Evolutionary conservation across 2,797 vertebrate species (phyloP).

Genomic region (Alcedo atthis): DNA sequence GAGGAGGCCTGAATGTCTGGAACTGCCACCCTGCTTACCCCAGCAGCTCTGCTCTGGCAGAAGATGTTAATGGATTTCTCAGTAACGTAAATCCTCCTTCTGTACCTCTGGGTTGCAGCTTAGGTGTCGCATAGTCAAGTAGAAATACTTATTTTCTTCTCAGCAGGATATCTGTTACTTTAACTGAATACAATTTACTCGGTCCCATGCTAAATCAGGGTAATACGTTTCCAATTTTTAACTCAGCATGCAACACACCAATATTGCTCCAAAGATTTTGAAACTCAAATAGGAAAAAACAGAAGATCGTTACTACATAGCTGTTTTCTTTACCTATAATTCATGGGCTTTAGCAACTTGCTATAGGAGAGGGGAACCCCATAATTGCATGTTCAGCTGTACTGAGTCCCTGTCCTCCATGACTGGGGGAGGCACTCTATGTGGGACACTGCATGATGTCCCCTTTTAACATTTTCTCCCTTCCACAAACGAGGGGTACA

Average conservation of each 20-base stretch:
- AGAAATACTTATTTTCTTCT: conserved; percentile 56
- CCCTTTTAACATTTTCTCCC: not conserved
- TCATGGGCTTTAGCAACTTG: not conserved
- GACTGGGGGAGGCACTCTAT: accelerated
- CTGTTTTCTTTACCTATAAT: conserved; percentile 2
- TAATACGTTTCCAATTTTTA: conserved; percentile 62
- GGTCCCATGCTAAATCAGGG: conserved; percentile 50
- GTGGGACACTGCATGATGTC: not conserved
- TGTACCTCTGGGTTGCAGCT: not conserved
- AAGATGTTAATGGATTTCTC: not conserved
- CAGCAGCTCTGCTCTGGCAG: not conserved
- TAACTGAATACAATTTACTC: conserved; percentile 57
- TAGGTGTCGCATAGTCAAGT: conserved; percentile 25
- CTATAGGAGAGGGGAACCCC: not conserved
- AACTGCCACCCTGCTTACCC: not conserved
- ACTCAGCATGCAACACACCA: conserved; percentile 9
- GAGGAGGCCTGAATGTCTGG: not conserved
- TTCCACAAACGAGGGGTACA: not conserved
- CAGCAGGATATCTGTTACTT: conserved; percentile 36
- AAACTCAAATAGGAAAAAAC: conserved; percentile 28
- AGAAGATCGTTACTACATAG: not conserved
- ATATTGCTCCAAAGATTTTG: conserved; percentile 34
- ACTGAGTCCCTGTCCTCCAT: not conserved
- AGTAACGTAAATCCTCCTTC: not conserved
- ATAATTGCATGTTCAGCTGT: accelerated